Evolutionary conservation across 2,113 vertebrate genomes (phyloP), one percentile per base, ranked within the genome.

Genomic region (Prietella phreatophila): DNA sequence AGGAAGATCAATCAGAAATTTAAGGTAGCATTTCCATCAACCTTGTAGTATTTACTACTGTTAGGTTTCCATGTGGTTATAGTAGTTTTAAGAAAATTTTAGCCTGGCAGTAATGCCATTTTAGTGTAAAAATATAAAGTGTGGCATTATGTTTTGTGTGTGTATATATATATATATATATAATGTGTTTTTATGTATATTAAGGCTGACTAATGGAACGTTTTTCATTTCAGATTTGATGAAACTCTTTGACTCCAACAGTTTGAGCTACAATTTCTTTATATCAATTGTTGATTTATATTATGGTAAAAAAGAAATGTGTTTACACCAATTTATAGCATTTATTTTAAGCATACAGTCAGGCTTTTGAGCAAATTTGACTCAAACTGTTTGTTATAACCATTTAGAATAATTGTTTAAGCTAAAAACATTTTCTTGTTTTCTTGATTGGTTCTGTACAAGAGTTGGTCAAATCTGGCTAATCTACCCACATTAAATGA

Each of bases 21-120:
- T 79, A 55, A 76, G 87, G 87, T 87, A 61, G 63, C 30, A 25
- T 67, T 86, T 71, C 14, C 30, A 27, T 14, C 33, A 33, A 20
- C 50, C 76, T 79, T 79, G 27, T 79, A 78, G 5, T 53, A 4
- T 53, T 78, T 53, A 11, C 5, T 15, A 30, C 27, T 55, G 55
- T 2, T 42, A 27, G 20, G 1, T 71, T 71, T 36, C 15, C 67
- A 25, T 73, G 69, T 73, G 33, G 69, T 73, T 42, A 73, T 7
- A 10, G 69, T 39, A 6, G 36, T 4, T 4, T 47, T 76, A 27
- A 55, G 76, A 53, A 79, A n/a, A 50, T n/a, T 27, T 53, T 6
- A 53, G 15, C 25, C 75, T 53, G 5, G 42, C 13, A n/a, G 30
- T 79, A 55, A 79, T 79, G 14, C 14, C 75, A 15, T 3, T 55